Evolutionary conservation across 2,888 invertebrate genomes (phyloP).

Genomic region (Sepiola atlantica): DNA sequence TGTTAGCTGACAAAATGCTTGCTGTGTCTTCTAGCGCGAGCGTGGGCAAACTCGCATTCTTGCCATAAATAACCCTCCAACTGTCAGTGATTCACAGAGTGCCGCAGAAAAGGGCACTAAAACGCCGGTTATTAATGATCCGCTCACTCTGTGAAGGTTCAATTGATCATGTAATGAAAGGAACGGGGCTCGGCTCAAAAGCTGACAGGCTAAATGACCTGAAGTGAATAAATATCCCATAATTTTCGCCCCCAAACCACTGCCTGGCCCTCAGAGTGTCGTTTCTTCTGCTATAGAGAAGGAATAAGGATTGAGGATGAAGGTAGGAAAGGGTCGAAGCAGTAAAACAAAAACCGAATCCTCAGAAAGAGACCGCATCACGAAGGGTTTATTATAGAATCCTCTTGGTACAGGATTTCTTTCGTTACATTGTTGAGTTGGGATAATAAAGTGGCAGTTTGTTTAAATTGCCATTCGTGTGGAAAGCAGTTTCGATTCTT

Average conservation of each 20-base stretch:
- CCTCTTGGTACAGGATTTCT: too few relatives aligned
- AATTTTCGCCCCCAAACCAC: background rate
- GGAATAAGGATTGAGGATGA: background rate
- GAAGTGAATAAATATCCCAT: background rate
- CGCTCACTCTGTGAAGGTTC: background rate
- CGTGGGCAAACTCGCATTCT: background rate
- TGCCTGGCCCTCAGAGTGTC: background rate
- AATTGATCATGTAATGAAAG: slow-evolving; percentile 6
- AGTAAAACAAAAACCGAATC: too few relatives aligned
- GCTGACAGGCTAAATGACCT: background rate
- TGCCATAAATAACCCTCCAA: background rate
- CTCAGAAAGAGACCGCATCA: too few relatives aligned
- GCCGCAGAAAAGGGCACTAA: background rate
- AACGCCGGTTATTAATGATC: background rate
- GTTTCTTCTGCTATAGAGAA: too few relatives aligned
- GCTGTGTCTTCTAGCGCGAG: background rate
- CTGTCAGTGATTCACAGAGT: background rate
- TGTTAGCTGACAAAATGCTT: background rate
- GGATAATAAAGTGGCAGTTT: too few relatives aligned
- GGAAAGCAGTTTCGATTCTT: too few relatives aligned
- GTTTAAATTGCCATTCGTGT: too few relatives aligned
- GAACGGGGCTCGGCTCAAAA: background rate
- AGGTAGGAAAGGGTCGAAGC: too few relatives aligned
- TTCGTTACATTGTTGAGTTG: too few relatives aligned
- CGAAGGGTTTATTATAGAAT: too few relatives aligned